Base-by-base conservation (phyloP, 2,113 vertebrate species). In the Grus americana region DNA sequence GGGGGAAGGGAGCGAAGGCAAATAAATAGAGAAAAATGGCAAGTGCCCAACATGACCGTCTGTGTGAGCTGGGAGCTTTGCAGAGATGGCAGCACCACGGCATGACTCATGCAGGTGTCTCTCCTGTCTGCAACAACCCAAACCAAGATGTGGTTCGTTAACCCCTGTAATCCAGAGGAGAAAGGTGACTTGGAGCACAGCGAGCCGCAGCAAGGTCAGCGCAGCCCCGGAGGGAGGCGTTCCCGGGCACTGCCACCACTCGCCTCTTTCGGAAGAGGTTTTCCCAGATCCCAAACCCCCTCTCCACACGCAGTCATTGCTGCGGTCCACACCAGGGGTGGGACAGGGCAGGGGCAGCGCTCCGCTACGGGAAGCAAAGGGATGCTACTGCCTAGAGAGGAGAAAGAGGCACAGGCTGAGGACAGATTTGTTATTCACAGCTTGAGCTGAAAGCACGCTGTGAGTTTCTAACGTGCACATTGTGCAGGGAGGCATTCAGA, bases 21-120 rank as follows among this genome's bases (percentile, higher is more conserved):
- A 82, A 79, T 61, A 95, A 91, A 93, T 19, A 79, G 81, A 88
- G 86, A 72, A 73, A 93, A 86, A 90, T 73, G 90, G 90, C 95
- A 83, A 92, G 83, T 44, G 83, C 86, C 94, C 95, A 88, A 42
- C 4, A 2, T 15, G 5, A 19, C 26, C 52, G 74, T 27, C 66
- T 76, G 92, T 3, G 4, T 0, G 70, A 76, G 88, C 70, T 0
- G 66, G 38, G 90, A 82, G 95, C 91, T 93, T 15, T 32, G 95
- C 62, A 10, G 96, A 30, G 85, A 88, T 12, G 94, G 92, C 94
- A 94, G 92, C 95, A 15, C 70, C 49, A 12, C 52, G 27, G 44
- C 92, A 18, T 62, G 90, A 81, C 92, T 95, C 93, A 72, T 12
- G 93, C 96, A 95, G 94, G 96, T 96, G 95, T 80, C 90, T 66